A percentile compares a stretch with the other conserved stretches of the same genome.
Conservation (phyloP, 2,797 vertebrate genomes). For the Prunella strophiata region DNA sequence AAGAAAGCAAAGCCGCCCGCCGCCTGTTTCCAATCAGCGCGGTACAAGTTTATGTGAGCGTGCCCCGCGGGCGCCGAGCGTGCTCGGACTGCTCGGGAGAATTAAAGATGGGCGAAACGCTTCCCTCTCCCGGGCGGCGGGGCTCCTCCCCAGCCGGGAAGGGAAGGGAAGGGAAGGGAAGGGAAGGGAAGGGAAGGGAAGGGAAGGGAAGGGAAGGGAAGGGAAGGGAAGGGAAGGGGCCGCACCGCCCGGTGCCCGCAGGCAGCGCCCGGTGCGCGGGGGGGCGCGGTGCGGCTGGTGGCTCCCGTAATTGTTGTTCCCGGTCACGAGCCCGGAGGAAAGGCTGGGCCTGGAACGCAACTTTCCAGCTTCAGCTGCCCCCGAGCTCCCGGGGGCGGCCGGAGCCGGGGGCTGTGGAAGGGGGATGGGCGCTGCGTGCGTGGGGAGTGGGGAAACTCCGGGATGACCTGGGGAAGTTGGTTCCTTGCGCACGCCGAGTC, state of each 20-base stretch:
- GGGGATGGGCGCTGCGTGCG: neutral
- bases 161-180: no score
- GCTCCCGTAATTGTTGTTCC: neutral
- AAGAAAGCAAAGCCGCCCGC: neutral
- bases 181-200: neutral
- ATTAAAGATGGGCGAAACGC: conserved; percentile 78
- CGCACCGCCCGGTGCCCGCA: neutral
- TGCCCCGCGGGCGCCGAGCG: conserved; percentile 75
- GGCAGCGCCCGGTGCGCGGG: neutral
- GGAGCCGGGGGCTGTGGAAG: neutral
- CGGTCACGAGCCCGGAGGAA: neutral
- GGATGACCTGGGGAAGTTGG: neutral
- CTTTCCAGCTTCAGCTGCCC: neutral
- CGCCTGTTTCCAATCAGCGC: conserved; percentile 79
- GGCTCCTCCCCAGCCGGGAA: no score
- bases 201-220: no score
- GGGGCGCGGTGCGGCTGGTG: neutral
- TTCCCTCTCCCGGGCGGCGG: conserved; percentile 72
- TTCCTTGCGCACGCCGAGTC: neutral
- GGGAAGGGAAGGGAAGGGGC: neutral
- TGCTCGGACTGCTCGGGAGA: conserved; percentile 76
- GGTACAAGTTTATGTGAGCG: conserved; percentile 79
- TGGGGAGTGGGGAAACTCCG: neutral
- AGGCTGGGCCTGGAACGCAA: neutral
- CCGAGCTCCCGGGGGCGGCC: no score